Base-by-base conservation (phyloP, 2,888 invertebrate genomes). In the Pocota personata region DNA sequence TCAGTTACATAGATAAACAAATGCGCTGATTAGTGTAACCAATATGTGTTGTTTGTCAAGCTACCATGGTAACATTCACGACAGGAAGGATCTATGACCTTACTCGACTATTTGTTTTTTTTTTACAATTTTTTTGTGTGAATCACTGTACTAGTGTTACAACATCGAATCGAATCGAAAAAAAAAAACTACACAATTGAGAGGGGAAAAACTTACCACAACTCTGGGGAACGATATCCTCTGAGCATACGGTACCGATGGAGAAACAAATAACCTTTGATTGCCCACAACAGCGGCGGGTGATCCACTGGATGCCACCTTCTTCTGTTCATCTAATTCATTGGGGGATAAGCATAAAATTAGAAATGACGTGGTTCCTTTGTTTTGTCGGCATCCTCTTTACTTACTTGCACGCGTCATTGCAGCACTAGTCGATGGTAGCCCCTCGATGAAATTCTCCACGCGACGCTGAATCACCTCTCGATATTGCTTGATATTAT, bases 141-240 rank as follows among this genome's bases (percentile, higher is more conserved):
- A 40, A 16, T 73, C 73, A 73, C 73, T 73, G 73, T 73, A 37
- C 7, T 6, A 5, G 21, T 8, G 46, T 16, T 50, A 19, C 24
- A 62, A 75, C 52, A 64, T 64, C 75, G 75, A 64, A 78, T 32
- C 67, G 16, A 60, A 58, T 19, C 8, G 52, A 21, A 30, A n/a
- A n/a, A n/a, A n/a, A n/a, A n/a, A 43, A 46, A 52, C 32, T 57
- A 37, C 5, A 24, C 46, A 48, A 64, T 14, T 16, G 57, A 2
- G 6, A 57, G 16, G 40, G 24, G 16, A 46, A 24, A 43, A 4
- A 75, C 88, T 88, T 91, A 94, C 94, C 93, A 94, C 90, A 46
- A 93, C 89, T 77, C 93, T 91, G n/a, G 92, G 90, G 58, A 93
- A 93, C 7, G 87, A 88, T 6, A 93, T 91, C 46, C 92, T 90